phyloP scores from a whole-genome alignment of 2,888 invertebrate genomes.

The Lasioglossum pauxillum region DNA sequence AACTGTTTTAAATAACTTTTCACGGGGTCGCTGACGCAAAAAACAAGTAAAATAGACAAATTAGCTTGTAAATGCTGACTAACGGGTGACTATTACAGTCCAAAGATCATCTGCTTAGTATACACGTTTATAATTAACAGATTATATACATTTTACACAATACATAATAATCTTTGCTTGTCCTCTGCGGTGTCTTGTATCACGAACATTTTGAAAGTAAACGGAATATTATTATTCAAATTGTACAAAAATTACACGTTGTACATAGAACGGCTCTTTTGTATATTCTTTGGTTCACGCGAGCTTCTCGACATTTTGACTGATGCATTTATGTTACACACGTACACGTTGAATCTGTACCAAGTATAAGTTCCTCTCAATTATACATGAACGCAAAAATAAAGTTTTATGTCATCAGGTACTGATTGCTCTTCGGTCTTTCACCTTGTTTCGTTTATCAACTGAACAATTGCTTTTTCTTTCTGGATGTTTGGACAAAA shows the following conservation, averaged over 20 bases:
- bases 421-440: constrained; percentile 42
- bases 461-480: neutral
- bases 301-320: neutral
- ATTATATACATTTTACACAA: constrained; percentile 6
- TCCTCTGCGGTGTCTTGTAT: neutral
- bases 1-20: constrained; percentile 11
- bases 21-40: constrained; percentile 29
- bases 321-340: constrained; percentile 30
- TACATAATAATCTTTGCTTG: constrained; percentile 3
- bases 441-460: constrained; percentile 34
- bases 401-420: constrained; percentile 65
- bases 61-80: constrained; percentile 22
- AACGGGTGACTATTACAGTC: constrained; percentile 32
- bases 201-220: constrained; percentile 5
- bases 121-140: constrained; percentile 6
- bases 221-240: neutral
- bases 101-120: constrained; percentile 43
- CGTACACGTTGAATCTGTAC: constrained; percentile 25
- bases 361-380: constrained; percentile 47
- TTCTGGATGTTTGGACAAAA: constrained; percentile 47
- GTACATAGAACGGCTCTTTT: constrained; percentile 19
- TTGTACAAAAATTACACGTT: constrained; percentile 22
- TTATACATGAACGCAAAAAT: constrained; percentile 53
- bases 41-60: constrained; percentile 39
- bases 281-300: constrained; percentile 2